phyloP scores from a whole-genome alignment of 2,113 vertebrate species.

The Mionectes macconnelli region DNA sequence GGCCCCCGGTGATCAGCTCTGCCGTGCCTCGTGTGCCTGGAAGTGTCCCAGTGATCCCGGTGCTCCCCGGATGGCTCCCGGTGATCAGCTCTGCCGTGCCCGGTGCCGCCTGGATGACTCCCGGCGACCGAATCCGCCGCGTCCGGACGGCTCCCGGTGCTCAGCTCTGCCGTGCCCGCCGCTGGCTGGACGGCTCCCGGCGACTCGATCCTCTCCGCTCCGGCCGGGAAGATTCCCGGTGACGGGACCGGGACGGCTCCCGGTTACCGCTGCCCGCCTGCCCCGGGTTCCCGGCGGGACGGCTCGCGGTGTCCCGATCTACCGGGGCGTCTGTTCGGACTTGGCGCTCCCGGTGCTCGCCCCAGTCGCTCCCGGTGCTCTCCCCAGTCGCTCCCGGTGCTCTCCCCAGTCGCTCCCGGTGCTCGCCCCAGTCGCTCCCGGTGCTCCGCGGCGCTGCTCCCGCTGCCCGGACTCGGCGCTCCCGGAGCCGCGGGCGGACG shows the following conservation, averaged over 20 bases:
- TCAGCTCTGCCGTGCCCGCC: not conserved
- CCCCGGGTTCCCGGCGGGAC: not conserved
- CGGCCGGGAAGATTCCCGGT: not conserved
- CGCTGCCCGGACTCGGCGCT: not conserved
- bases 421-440: not conserved
- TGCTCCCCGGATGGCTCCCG: too few species aligned
- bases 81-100: not conserved
- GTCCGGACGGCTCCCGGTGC: not conserved
- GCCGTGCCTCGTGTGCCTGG: not conserved
- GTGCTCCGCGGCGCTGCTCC: not conserved
- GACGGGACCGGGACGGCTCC: not conserved
- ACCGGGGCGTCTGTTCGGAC: not conserved
- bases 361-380: not conserved
- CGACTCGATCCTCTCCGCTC: not conserved
- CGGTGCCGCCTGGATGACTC: not conserved
- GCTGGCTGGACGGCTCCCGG: not conserved
- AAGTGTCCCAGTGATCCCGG: not conserved
- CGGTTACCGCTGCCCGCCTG: not conserved
- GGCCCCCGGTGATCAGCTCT: not conserved
- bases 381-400: not conserved
- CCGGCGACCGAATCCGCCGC: not conserved
- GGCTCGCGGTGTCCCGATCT: not conserved
- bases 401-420: not conserved
- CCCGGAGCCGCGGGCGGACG: not conserved
- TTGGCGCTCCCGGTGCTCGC: not conserved